These are phyloP conservation scores for Phasianus colchicus DNA, from an alignment of 2,113 vertebrate species.

Conservation along the genomic window DNA sequence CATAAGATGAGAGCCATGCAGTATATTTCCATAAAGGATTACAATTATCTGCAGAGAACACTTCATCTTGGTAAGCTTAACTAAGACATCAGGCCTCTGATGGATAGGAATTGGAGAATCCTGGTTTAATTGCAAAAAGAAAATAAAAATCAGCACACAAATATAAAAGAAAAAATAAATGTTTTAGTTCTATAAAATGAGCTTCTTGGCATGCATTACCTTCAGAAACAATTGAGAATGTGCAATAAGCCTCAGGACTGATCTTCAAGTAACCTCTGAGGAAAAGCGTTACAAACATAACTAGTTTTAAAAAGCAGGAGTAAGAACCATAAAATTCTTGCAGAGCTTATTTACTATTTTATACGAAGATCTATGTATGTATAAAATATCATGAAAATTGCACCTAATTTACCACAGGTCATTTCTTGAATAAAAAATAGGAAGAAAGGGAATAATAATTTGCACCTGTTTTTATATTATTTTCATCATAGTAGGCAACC, in stretches of 20 bases:
- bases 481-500: slow-evolving; percentile 28
- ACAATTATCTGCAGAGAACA: neutral
- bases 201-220: neutral
- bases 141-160: neutral
- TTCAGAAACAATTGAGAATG: slow-evolving; percentile 14
- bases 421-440: slow-evolving; percentile 38
- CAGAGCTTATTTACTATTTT: slow-evolving; percentile 23
- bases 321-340: neutral
- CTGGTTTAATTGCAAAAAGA: neutral
- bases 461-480: slow-evolving; percentile 15
- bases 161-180: slow-evolving; percentile 13
- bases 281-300: slow-evolving; percentile 20
- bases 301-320: slow-evolving; percentile 23
- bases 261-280: slow-evolving; percentile 14
- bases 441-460: slow-evolving; percentile 37
- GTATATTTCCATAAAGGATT: neutral
- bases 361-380: slow-evolving; percentile 15
- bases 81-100: neutral
- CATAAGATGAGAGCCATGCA: neutral
- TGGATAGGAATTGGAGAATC: neutral
- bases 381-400: slow-evolving; percentile 24
- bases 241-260: neutral
- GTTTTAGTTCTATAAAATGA: neutral
- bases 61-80: neutral
- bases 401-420: slow-evolving; percentile 1